These are phyloP conservation scores for Tuta absoluta DNA, from an alignment of 2,888 invertebrate species.

Conservation along the genomic window DNA sequence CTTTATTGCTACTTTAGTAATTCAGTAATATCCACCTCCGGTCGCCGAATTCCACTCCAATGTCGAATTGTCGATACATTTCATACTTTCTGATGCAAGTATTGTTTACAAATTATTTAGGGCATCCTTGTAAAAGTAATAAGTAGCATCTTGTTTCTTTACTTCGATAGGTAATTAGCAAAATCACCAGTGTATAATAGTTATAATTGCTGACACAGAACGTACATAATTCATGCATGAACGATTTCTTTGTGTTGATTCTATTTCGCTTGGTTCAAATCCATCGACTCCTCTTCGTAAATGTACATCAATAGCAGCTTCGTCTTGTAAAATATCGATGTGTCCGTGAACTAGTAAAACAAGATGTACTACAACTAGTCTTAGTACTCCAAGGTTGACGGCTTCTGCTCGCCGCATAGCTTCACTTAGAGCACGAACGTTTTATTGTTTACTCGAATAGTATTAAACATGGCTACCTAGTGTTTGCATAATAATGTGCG, in stretches of 20 bases:
- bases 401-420: conserved; percentile 42
- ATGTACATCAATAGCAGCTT: not conserved
- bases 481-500: conserved; percentile 21
- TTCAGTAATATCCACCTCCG: conserved; percentile 10
- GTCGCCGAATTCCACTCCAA: not conserved
- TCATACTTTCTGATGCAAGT: not conserved
- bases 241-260: conserved; percentile 10
- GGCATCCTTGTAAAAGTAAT: not conserved
- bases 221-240: not conserved
- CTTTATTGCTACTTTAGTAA: not conserved
- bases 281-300: not conserved
- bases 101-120: conserved; percentile 9
- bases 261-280: not conserved
- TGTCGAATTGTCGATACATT: not conserved
- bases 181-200: not conserved
- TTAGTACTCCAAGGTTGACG: conserved; percentile 46
- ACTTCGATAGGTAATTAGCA: not conserved
- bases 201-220: not conserved
- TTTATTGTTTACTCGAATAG: conserved; percentile 24
- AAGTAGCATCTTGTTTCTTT: not conserved
- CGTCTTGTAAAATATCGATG: conserved; percentile 22
- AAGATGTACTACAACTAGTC: conserved; percentile 33
- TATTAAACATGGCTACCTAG: conserved; percentile 2
- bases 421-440: conserved; percentile 30
- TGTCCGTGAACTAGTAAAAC: conserved; percentile 43